Conservation (phyloP, 2,113 vertebrate species). For the Suricata suricatta region DNA sequence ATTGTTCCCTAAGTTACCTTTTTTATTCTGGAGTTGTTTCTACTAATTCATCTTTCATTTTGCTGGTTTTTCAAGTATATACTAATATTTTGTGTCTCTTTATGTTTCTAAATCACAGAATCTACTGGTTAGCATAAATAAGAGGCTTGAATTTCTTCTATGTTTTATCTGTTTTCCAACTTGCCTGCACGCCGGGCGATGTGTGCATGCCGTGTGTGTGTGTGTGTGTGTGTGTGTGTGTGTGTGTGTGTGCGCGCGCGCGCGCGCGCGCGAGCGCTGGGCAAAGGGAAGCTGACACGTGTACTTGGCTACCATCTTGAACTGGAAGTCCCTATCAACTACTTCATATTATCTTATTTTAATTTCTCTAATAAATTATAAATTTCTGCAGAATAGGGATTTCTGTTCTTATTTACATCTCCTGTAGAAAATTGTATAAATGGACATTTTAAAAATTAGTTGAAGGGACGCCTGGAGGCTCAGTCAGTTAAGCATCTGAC, state of each 20-base stretch:
- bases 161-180: not conserved
- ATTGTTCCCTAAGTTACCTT: not conserved
- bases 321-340: not conserved
- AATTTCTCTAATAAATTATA: slow-evolving; percentile 3
- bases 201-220: not conserved
- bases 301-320: not conserved
- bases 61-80: not conserved
- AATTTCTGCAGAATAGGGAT: not conserved
- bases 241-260: too few relatives aligned
- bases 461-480: not conserved
- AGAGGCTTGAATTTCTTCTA: not conserved
- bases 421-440: not conserved
- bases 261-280: too few relatives aligned
- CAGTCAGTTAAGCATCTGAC: too few relatives aligned
- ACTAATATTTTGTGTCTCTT: not conserved
- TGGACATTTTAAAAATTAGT: not conserved
- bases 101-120: slow-evolving; percentile 9
- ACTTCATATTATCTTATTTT: not conserved
- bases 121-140: not conserved
- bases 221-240: not conserved
- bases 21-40: not conserved
- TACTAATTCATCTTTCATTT: not conserved
- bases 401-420: not conserved
- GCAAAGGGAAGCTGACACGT: not conserved
- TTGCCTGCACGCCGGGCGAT: not conserved